Percentiles rank a stretch among this genome's conserved stretches.
These are phyloP conservation scores for Kobus ellipsiprymnus DNA, from an alignment of 2,113 vertebrate species.

Conservation along the genomic window DNA sequence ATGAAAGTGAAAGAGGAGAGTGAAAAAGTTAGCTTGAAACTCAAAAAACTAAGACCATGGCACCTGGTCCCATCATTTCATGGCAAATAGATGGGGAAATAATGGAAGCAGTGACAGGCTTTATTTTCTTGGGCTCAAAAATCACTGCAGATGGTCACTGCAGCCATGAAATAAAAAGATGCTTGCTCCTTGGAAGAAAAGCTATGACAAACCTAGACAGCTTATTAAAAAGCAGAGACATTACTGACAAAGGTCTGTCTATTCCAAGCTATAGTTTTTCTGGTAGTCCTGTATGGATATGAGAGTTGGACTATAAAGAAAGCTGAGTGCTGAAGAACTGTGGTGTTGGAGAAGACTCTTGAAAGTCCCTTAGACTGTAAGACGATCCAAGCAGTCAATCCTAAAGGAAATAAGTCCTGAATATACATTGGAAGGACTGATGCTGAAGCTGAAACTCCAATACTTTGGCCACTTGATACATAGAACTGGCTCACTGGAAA, in stretches of 20 bases:
- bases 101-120: neutral
- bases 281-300: neutral
- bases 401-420: neutral
- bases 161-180: neutral
- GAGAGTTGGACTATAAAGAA: neutral
- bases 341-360: neutral
- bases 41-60: neutral
- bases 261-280: neutral
- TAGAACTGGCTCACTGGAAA: neutral
- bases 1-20: neutral
- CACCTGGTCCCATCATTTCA: neutral
- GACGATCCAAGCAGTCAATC: neutral
- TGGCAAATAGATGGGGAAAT: neutral
- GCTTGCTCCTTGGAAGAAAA: neutral
- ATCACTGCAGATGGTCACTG: neutral
- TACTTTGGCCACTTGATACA: fast-evolving
- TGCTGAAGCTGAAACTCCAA: neutral
- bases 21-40: neutral
- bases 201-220: neutral
- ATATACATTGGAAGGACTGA: neutral
- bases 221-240: neutral
- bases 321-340: fast-evolving
- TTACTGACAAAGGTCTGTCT: neutral
- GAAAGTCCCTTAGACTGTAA: neutral
- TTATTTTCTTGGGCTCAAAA: neutral